phyloP scores from a whole-genome alignment of 2,113 vertebrate genomes.

The Mustelus asterias region DNA sequence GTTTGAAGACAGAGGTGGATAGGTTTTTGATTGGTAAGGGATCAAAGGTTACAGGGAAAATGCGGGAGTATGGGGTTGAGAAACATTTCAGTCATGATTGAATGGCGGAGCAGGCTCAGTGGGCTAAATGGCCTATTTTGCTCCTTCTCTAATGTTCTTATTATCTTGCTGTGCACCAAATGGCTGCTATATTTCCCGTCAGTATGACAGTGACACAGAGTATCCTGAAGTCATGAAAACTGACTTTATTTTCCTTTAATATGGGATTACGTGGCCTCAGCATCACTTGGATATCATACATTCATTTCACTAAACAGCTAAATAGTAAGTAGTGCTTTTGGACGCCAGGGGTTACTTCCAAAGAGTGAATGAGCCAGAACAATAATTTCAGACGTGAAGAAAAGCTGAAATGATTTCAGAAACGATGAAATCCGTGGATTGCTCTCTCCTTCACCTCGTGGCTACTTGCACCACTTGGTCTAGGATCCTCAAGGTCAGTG shows the following conservation, averaged over 20 bases:
- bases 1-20: too few species aligned
- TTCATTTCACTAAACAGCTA: not conserved
- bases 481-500: not conserved
- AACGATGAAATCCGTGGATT: not conserved
- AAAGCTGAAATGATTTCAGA: not conserved
- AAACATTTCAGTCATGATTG: too few species aligned
- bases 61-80: too few species aligned
- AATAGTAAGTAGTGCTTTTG: not conserved
- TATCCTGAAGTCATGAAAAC: too few species aligned
- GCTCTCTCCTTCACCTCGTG: not conserved
- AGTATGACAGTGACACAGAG: too few species aligned
- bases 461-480: not conserved
- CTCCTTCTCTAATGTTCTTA: too few species aligned
- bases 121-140: too few species aligned
- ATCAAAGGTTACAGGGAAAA: too few species aligned
- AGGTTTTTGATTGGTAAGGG: too few species aligned
- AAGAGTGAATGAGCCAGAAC: not conserved
- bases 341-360: not conserved
- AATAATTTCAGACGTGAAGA: not conserved
- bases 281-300: not conserved
- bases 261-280: not conserved
- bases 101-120: too few species aligned
- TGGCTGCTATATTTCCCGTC: too few species aligned
- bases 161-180: not conserved
- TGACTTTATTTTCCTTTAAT: not conserved